Conservation (phyloP, 2,113 vertebrate species). For the Tiliqua scincoides region DNA sequence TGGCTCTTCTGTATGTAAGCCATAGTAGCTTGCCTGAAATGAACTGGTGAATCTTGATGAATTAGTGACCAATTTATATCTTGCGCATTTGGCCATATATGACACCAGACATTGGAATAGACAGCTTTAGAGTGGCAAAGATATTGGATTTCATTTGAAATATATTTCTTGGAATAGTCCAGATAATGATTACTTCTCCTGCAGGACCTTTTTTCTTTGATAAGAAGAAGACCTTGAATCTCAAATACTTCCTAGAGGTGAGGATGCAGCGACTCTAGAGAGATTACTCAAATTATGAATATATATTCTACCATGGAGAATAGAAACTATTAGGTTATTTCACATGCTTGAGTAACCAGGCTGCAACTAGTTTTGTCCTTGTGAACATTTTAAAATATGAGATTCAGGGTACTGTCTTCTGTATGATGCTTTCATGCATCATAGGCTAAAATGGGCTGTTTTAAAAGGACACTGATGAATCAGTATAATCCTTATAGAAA, state of each 20-base stretch:
- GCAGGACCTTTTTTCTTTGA: neutral
- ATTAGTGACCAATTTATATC: no score
- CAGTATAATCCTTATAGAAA: neutral
- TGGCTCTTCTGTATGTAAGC: no score
- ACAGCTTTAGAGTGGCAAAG: neutral
- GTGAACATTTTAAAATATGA: neutral
- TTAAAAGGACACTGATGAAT: neutral
- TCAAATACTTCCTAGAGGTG: neutral
- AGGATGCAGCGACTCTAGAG: neutral
- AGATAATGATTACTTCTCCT: neutral
- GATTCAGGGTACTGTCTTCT: neutral
- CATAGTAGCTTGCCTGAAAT: no score
- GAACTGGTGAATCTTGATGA: no score
- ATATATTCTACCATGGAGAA: neutral
- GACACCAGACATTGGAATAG: no score
- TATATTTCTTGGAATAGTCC: neutral
- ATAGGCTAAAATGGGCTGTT: neutral
- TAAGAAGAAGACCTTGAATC: neutral
- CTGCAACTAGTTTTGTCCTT: neutral
- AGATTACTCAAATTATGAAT: neutral
- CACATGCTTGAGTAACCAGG: neutral
- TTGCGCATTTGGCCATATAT: no score
- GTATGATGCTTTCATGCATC: no score
- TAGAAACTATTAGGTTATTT: neutral
- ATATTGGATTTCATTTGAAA: neutral